Evolutionary conservation across 2,797 vertebrate species (phyloP), one percentile per base, ranked within the genome.

Genomic region (Huso huso): DNA sequence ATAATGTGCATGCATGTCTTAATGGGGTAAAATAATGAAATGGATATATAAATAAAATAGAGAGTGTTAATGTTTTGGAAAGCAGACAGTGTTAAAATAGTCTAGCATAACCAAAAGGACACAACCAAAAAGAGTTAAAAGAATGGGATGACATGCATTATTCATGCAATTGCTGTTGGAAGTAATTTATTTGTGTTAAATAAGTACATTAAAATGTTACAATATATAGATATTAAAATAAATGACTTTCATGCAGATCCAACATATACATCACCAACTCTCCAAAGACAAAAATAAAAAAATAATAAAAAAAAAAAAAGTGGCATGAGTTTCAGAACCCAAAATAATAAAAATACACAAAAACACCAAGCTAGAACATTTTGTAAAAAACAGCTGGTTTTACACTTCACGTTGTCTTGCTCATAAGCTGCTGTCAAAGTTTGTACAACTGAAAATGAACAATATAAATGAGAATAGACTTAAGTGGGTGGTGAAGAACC

Each of bases 141-240:
- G 37, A 77, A 76, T 71, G 72, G 82, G 48, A 76, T 85, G 72
- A 79, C 85, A 87, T 86, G 84, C 84, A 80, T 68, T 37, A 51
- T 12, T 76, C 82, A 75, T 61, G 60, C 62, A 60, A 67, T 74
- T 7, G 15, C 55, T 11, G 10, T 58, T 58, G 6, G 37, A 62
- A 62, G 48, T n/a, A 18, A 62, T 90, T 89, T 89, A 90, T 90
- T 90, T 70, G 82, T 49, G 55, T 73, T 78, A 82, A 86, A 83
- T 79, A 78, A 79, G 64, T 10, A 73, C 71, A 82, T 74, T 62
- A 18, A 62, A 13, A 58, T 4, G 4, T 7, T 67, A 81, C 74
- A 75, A 71, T 61, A 74, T 18, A 69, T 72, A 66, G 74, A 72
- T 70, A 2, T 66, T 63, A 23, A 74, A 76, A 81, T 68, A 76